Evolutionary conservation across 2,797 vertebrate genomes (phyloP), one percentile per base, ranked within the genome.

Genomic region (Tapera naevia): DNA sequence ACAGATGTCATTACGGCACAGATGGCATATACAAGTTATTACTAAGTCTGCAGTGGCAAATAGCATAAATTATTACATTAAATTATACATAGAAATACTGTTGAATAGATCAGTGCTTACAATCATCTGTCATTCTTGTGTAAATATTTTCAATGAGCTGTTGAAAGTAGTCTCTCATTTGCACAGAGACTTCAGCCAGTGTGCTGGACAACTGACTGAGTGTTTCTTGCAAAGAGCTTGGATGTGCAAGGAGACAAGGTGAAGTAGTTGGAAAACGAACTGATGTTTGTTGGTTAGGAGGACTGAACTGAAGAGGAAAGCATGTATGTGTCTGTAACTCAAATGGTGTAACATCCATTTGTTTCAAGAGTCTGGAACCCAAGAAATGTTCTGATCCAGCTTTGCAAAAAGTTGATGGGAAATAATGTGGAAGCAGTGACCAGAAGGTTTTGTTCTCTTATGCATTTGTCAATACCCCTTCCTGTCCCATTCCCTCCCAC

Each of bases 401-500:
- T 81, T 51, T 66, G 10, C n/a, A 72, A n/a, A 81, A 69, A 41
- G 61, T 25, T 12, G 13, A 17, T 69, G 22, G 19, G 46, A 87
- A 83, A 70, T 70, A 2, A 35, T 33, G 57, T 28, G 37, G 71
- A 72, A 64, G 11, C 21, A 69, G 14, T 70, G 62, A 50, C 6
- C 30, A 89, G 46, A 70, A 78, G 11, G 8, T 70, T 81, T 81
- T 87, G 7, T 51, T 84, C n/a, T 60, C 35, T 67, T 60, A 27
- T 33, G 12, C 23, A 50, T 86, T 89, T 91, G 41, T 28, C 35
- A 71, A 32, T 4, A 17, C 8, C 45, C 45, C 39, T n/a, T n/a
- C n/a, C n/a, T n/a, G n/a, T n/a, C 39, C n/a, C n/a, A n/a, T n/a
- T 10, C 4, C 15, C 5, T 1, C 5, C 2, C 2, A 3, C 17